Evolutionary conservation across 2,888 invertebrate genomes (phyloP).

Genomic region (Leptopilina myrica): DNA sequence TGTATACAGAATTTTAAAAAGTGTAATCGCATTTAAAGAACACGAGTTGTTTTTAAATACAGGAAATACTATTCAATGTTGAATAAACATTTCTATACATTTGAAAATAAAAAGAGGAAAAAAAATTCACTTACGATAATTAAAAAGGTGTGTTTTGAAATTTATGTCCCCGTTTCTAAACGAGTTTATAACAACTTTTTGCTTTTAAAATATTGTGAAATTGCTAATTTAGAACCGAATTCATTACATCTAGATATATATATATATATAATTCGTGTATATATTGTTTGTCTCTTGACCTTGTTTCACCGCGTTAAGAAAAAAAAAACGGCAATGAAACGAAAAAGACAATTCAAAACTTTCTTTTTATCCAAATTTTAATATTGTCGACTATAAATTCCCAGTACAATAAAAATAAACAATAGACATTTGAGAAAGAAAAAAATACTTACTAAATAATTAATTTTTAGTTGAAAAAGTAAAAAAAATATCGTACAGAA

Average conservation of each 20-base stretch:
- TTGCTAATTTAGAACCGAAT: conserved; percentile 19
- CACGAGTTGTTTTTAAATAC: not conserved
- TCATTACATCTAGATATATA: not conserved
- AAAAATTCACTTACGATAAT: conserved; percentile 9
- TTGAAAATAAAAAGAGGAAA: not conserved
- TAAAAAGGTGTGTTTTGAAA: conserved; percentile 1
- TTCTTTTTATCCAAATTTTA: too few relatives aligned
- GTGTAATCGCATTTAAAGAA: not conserved
- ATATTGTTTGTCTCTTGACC: conserved; percentile 4
- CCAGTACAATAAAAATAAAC: too few relatives aligned
- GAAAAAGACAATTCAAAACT: not conserved
- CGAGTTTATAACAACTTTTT: conserved; percentile 13
- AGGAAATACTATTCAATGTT: not conserved
- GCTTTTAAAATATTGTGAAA: conserved; percentile 13
- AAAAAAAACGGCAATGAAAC: not conserved
- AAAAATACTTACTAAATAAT: too few relatives aligned
- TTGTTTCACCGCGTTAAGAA: not conserved
- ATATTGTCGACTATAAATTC: too few relatives aligned
- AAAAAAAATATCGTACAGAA: too few relatives aligned
- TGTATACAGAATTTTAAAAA: not conserved
- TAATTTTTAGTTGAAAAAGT: too few relatives aligned
- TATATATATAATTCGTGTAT: too few relatives aligned
- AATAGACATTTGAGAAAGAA: too few relatives aligned
- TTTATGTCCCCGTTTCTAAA: conserved; percentile 20
- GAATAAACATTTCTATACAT: conserved; percentile 9